These are phyloP conservation scores for Petrocephalus sullivani DNA, from an alignment of 2,797 vertebrate species.

Conservation along the genomic window DNA sequence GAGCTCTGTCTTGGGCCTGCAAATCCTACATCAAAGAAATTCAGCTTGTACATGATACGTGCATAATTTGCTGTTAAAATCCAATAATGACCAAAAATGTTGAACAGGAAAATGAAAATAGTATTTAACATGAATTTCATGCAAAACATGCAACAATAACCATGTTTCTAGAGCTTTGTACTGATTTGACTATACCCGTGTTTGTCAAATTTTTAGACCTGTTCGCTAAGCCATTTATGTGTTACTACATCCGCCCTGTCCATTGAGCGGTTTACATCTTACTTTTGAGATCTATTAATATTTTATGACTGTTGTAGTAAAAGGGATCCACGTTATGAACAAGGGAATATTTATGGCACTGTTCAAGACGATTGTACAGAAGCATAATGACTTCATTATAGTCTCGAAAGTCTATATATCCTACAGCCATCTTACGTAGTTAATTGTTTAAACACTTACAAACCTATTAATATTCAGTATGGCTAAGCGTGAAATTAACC, in stretches of 20 bases:
- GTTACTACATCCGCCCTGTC: background rate
- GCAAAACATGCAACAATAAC: background rate
- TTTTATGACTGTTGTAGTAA: background rate
- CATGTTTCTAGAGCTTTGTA: background rate
- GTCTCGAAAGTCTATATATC: background rate
- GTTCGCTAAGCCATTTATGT: background rate
- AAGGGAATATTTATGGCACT: background rate
- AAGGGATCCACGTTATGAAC: background rate
- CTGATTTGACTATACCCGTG: background rate
- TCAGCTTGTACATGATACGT: background rate
- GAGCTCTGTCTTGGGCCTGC: slow-evolving; percentile 92
- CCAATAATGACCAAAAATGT: background rate
- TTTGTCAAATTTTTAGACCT: background rate
- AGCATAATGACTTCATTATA: background rate
- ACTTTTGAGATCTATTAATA: background rate
- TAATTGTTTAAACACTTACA: background rate
- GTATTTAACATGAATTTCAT: background rate
- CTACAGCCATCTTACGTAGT: background rate
- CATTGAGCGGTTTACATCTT: background rate
- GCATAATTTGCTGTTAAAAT: background rate
- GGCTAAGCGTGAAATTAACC: background rate
- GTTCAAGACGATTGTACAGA: background rate
- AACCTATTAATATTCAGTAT: background rate
- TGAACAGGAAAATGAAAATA: background rate
- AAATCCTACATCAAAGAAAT: slow-evolving; percentile 70